A percentile compares a stretch with the other conserved stretches of the same genome.
Conservation (phyloP, 2,113 vertebrate species). For the Alces alces region DNA sequence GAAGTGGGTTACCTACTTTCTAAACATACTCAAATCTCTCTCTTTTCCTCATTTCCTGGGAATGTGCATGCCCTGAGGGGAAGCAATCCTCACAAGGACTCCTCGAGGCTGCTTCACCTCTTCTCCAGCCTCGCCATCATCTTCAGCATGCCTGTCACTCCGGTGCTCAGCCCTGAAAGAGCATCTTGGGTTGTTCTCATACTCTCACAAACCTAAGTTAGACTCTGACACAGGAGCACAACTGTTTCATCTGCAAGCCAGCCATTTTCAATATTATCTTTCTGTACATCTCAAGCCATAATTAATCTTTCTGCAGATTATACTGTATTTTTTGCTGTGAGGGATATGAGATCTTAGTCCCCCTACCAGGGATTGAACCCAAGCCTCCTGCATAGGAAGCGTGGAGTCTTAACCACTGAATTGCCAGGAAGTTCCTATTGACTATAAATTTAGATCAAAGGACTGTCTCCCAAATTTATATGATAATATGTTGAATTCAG, state of each 20-base stretch:
- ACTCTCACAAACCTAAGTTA: neutral
- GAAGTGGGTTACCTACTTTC: neutral
- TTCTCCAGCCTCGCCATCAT: neutral
- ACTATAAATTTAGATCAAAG: slow-evolving; percentile 12
- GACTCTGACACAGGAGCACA: neutral
- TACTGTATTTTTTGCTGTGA: neutral
- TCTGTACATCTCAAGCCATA: neutral
- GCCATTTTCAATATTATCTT: neutral
- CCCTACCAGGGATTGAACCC: neutral
- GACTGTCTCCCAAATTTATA: neutral
- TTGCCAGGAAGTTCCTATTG: neutral
- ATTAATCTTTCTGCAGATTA: neutral
- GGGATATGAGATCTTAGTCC: neutral
- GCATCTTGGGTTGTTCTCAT: neutral
- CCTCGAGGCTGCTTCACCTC: neutral
- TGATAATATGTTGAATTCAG: neutral
- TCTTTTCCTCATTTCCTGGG: neutral
- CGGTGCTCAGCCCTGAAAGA: neutral
- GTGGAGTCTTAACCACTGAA: neutral
- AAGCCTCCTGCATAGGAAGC: neutral
- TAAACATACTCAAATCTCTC: neutral
- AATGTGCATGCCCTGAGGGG: neutral
- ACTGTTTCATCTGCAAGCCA: neutral
- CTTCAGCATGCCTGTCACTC: neutral
- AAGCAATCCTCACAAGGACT: neutral